phyloP scores from a whole-genome alignment of 2,888 invertebrate species.

The Megamerina dolium region DNA sequence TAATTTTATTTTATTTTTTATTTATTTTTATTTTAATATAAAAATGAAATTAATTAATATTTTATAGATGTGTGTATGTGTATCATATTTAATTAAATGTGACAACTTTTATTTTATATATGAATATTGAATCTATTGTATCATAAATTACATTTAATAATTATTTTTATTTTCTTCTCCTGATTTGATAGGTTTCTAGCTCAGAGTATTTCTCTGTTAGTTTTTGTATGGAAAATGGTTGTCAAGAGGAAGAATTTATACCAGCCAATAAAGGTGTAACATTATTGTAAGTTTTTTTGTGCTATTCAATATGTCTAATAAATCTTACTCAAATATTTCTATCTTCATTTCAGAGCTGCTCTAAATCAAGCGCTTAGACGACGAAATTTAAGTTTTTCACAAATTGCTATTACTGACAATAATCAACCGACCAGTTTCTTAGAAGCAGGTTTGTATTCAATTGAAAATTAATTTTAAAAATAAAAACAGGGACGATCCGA shows the following conservation, averaged over 20 bases:
- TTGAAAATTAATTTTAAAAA: too few relatives aligned
- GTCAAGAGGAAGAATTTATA: slow-evolving; percentile 60
- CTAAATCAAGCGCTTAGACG: slow-evolving; percentile 59
- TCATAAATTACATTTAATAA: too few relatives aligned
- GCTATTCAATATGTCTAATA: neutral
- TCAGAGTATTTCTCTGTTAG: slow-evolving; percentile 68
- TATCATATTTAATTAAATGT: too few relatives aligned
- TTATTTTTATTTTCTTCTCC: too few relatives aligned
- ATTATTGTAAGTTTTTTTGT: slow-evolving; percentile 56
- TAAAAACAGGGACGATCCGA: too few relatives aligned
- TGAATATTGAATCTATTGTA: too few relatives aligned
- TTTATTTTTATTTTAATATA: neutral
- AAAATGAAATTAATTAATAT: too few relatives aligned
- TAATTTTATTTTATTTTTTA: neutral
- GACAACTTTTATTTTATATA: too few relatives aligned
- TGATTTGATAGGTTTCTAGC: slow-evolving; percentile 58
- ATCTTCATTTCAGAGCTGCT: slow-evolving; percentile 56
- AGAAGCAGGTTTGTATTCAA: slow-evolving; percentile 40
- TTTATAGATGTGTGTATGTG: too few relatives aligned
- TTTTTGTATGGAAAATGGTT: slow-evolving; percentile 57
- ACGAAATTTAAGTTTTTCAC: slow-evolving; percentile 53
- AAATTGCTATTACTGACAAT: slow-evolving; percentile 47
- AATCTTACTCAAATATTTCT: neutral
- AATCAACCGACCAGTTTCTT: slow-evolving; percentile 39
- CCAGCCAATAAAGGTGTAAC: slow-evolving; percentile 61